Evolutionary conservation across 2,888 invertebrate species (phyloP).

Genomic region (Lasioglossum pauxillum): DNA sequence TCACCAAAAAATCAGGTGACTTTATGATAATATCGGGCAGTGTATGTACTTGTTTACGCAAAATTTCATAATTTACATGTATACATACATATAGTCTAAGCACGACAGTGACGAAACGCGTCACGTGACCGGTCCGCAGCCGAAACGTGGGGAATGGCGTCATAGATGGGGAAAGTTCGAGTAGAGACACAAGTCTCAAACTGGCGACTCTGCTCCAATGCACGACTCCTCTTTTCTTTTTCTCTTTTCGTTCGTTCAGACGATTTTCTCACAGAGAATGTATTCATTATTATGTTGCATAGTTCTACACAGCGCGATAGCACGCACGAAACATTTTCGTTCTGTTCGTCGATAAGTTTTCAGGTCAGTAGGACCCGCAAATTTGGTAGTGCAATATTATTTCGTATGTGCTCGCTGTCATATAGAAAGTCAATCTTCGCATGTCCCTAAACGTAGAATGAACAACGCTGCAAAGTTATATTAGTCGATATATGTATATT

Average conservation of each 20-base stretch:
- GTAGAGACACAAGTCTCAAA: too few relatives aligned
- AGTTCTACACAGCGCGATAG: conserved; percentile 12
- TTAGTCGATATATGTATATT: neutral
- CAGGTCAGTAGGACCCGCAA: conserved; percentile 6
- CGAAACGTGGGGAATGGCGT: too few relatives aligned
- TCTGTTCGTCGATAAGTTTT: neutral
- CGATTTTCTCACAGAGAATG: neutral
- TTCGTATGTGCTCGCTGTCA: neutral
- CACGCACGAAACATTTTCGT: conserved; percentile 19
- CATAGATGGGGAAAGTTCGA: too few relatives aligned
- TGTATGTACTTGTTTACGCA: too few relatives aligned
- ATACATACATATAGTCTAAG: too few relatives aligned
- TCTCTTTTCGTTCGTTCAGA: neutral
- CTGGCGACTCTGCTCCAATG: too few relatives aligned
- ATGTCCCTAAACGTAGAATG: neutral
- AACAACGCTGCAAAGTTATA: neutral
- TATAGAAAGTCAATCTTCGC: neutral
- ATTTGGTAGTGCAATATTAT: neutral
- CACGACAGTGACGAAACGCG: too few relatives aligned
- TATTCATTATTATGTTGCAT: conserved; percentile 2
- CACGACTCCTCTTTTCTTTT: neutral
- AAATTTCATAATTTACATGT: too few relatives aligned
- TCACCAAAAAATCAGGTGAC: too few relatives aligned
- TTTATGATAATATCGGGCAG: too few relatives aligned
- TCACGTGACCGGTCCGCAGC: too few relatives aligned